Evolutionary conservation across 2,888 invertebrate species (phyloP), one percentile per base, ranked within the genome.

Genomic region (Nymphalis urticae): DNA sequence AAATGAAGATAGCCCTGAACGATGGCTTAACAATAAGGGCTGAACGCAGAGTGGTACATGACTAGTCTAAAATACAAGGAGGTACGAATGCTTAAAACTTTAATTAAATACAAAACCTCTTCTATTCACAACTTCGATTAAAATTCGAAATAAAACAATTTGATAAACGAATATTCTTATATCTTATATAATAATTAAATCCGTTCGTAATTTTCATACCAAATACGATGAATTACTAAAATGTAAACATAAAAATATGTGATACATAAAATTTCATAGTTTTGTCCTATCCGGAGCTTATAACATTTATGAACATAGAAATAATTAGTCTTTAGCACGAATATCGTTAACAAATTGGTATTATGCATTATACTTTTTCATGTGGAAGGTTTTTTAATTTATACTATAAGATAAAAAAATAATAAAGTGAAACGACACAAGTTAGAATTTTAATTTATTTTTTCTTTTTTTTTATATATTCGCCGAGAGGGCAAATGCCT

Each of bases 21-120:
- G 60, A 59, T 53, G 27, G n/a, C 48, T 21, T 53, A 64, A 87
- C 85, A 87, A 88, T 87, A 80, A 69, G 85, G 66, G 76, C 74
- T 63, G 61, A 72, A 77, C 82, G 74, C 83, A 59, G 74, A 74
- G 69, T 80, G 85, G 87, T 73, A 87, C 88, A 48, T 21, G 63
- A 70, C 56, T 54, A 56, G 36, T 48, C 2, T 19, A 42, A 42
- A 42, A 13, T 42, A 2, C 9, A 27, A 42, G 10, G 19, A 56
- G 27, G 36, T 58, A 42, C 58, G 36, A 58, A 58, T 42, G 9
- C 4, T 32, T 27, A 51, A 13, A 13, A 42, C 10, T 42, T 42
- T 13, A 42, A 42, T 42, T 42, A 0, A 42, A 50, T 17, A 16
- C 19, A n/a, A 17, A 50, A 50, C 17, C 16, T 19, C n/a, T 8